Percentiles rank a stretch among this genome's conserved stretches.
Conservation (phyloP, 1,140 invertebrate species). For the Pantala flavescens region DNA sequence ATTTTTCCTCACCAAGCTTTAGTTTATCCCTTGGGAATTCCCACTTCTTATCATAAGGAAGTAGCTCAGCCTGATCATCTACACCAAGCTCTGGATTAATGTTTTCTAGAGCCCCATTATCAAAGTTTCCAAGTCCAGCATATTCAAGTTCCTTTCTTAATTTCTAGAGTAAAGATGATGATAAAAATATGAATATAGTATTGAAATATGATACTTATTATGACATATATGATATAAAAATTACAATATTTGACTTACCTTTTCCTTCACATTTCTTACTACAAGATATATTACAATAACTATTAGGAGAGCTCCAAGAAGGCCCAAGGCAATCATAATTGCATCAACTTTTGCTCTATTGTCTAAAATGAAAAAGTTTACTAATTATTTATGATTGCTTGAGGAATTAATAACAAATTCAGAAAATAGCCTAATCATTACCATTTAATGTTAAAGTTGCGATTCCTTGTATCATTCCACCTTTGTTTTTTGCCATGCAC, state of each 20-base stretch:
- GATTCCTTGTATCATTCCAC: conserved; percentile 28
- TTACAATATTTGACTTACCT: conserved; percentile 31
- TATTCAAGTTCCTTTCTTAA: conserved; percentile 49
- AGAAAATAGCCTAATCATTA: conserved; percentile 32
- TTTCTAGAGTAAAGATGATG: conserved; percentile 32
- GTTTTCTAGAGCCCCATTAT: conserved; percentile 63
- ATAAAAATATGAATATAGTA: too few species aligned
- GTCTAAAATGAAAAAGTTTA: conserved; percentile 21
- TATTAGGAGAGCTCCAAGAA: conserved; percentile 32
- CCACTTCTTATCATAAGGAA: conserved; percentile 83
- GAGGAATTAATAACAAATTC: conserved; percentile 22
- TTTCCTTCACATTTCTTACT: conserved; percentile 45
- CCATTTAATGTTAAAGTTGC: conserved; percentile 36
- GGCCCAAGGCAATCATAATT: conserved; percentile 23
- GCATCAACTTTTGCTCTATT: conserved; percentile 20
- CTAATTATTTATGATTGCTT: conserved; percentile 27
- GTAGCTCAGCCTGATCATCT: conserved; percentile 79
- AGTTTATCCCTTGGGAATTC: conserved; percentile 81
- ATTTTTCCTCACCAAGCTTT: conserved; percentile 53
- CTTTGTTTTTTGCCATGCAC: conserved; percentile 33
- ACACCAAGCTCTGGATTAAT: conserved; percentile 81
- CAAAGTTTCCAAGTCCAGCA: conserved; percentile 61
- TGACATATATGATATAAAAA: neutral
- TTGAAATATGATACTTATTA: conserved; percentile 22
- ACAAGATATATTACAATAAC: conserved; percentile 38